Evolutionary conservation across 2,888 invertebrate genomes (phyloP).

Genomic region (Ptilodon capucinus): DNA sequence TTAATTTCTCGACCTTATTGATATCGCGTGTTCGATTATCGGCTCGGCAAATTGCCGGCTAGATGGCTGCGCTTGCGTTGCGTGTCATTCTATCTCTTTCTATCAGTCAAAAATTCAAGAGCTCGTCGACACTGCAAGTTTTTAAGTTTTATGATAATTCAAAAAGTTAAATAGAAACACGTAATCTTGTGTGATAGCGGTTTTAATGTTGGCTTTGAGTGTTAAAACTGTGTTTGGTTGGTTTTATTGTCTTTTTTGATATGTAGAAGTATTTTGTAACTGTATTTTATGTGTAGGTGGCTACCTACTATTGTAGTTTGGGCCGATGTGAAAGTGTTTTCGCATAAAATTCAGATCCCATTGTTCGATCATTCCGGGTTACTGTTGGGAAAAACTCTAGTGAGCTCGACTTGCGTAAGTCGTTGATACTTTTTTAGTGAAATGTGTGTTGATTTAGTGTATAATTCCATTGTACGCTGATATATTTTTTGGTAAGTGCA

Average conservation of each 20-base stretch:
- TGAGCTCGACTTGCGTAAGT: slow-evolving; percentile 57
- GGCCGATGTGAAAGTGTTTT: slow-evolving; percentile 79
- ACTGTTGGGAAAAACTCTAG: slow-evolving; percentile 62
- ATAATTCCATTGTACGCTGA: slow-evolving; percentile 16
- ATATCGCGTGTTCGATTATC: not conserved
- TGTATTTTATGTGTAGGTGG: slow-evolving; percentile 80
- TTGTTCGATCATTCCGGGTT: slow-evolving; percentile 75
- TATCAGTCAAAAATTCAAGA: slow-evolving; percentile 58
- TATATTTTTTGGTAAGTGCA: slow-evolving; percentile 41
- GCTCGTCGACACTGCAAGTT: slow-evolving; percentile 60
- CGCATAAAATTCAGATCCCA: slow-evolving; percentile 79
- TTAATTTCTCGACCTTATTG: not conserved
- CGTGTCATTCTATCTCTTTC: slow-evolving; percentile 40
- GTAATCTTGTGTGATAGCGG: slow-evolving; percentile 28
- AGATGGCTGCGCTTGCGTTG: slow-evolving; percentile 40
- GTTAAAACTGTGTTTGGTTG: slow-evolving; percentile 18
- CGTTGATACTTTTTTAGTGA: slow-evolving; percentile 35
- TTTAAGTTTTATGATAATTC: slow-evolving; percentile 51
- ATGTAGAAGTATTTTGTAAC: slow-evolving; percentile 58
- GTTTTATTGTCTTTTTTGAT: slow-evolving; percentile 34
- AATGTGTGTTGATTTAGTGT: slow-evolving; percentile 43
- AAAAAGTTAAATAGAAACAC: slow-evolving; percentile 46
- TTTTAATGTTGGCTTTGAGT: slow-evolving; percentile 23
- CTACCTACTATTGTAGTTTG: slow-evolving; percentile 61
- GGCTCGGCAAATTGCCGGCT: too few species aligned